Conservation (phyloP, 1,140 invertebrate species). For the Zaprionus lachaisei region DNA sequence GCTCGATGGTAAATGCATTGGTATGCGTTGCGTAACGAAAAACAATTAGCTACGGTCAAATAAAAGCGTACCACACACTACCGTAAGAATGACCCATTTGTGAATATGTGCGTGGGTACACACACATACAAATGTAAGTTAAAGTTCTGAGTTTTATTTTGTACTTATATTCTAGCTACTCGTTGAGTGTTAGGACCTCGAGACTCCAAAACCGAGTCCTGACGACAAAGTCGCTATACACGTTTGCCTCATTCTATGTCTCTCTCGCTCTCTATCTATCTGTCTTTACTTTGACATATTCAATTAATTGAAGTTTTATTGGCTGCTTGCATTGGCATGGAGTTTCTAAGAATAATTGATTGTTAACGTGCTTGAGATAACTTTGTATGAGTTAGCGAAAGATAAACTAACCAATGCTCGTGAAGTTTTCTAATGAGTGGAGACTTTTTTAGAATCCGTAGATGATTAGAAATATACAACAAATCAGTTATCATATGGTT, state of each 20-base stretch:
- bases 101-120: constrained; percentile 1
- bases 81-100: constrained; percentile 21
- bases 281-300: constrained; percentile 49
- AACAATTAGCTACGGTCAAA: constrained; percentile 81
- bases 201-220: constrained; percentile 45
- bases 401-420: too few relatives aligned
- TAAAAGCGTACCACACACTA: constrained; percentile 55
- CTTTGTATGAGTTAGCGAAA: too few relatives aligned
- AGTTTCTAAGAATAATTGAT: not conserved
- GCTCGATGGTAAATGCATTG: constrained; percentile 69
- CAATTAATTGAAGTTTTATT: constrained; percentile 79
- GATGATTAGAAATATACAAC: too few relatives aligned
- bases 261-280: constrained; percentile 24
- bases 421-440: too few relatives aligned
- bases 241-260: constrained; percentile 40
- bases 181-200: constrained; percentile 49
- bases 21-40: constrained; percentile 80
- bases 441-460: too few relatives aligned
- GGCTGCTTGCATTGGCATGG: constrained; percentile 41
- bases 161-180: constrained; percentile 51
- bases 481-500: too few relatives aligned
- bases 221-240: constrained; percentile 31
- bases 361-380: not conserved
- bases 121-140: constrained; percentile 18
- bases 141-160: constrained; percentile 64